Conservation (phyloP, 2,113 vertebrate species). For the Tachuris rubrigastra region DNA sequence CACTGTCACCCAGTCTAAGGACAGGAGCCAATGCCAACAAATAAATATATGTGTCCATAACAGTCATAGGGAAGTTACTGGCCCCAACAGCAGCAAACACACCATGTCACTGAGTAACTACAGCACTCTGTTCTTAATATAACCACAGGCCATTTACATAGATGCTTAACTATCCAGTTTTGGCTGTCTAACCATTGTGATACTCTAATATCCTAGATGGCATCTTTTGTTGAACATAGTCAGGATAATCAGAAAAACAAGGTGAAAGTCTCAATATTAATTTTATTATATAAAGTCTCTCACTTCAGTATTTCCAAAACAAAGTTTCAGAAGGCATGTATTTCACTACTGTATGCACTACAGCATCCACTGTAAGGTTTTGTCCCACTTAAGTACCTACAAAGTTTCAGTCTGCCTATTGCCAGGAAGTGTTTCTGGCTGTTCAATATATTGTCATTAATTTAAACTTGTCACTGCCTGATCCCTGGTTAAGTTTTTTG, state of each 20-base stretch:
- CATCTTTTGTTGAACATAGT: background rate
- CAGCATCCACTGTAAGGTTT: background rate
- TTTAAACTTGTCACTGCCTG: background rate
- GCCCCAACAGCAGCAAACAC: background rate
- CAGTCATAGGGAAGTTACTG: background rate
- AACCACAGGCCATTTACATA: background rate
- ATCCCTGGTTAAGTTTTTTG: background rate
- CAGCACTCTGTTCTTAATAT: background rate
- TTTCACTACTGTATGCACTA: background rate
- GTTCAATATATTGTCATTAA: background rate
- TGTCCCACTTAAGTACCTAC: background rate
- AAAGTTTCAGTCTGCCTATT: background rate
- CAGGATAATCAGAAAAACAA: background rate
- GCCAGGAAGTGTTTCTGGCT: background rate
- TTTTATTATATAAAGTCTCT: background rate
- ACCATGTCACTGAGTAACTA: background rate
- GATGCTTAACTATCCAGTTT: background rate
- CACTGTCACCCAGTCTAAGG: background rate
- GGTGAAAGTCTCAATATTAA: background rate
- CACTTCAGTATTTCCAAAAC: background rate
- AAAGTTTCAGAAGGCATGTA: background rate
- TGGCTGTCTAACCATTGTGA: background rate
- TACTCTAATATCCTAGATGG: background rate
- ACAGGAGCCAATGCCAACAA: background rate
- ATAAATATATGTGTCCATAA: background rate